phyloP scores from a whole-genome alignment of 1,140 invertebrate genomes.

The Bemisia tabaci region DNA sequence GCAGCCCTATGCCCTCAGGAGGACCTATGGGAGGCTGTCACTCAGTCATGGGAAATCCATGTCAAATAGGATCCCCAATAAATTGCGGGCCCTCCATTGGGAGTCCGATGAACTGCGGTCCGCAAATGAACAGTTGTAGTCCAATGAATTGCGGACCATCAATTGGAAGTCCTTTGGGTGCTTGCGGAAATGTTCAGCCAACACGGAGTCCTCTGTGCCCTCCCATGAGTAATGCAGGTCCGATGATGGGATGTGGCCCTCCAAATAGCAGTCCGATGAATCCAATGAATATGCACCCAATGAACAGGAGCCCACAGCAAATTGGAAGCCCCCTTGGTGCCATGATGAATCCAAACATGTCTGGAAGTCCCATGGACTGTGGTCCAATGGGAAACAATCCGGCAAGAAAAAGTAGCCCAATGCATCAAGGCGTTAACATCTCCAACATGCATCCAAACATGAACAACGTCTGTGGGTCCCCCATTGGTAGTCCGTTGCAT shows the following conservation, averaged over 20 bases:
- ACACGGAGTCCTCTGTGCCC: conserved; percentile 19
- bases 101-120: conserved; percentile 36
- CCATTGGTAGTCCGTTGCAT: conserved; percentile 26
- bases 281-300: conserved; percentile 15
- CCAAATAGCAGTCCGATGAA: conserved; percentile 32
- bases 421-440: conserved; percentile 11
- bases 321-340: conserved; percentile 22
- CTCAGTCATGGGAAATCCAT: conserved; percentile 44
- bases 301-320: conserved; percentile 22
- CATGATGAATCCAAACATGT: conserved; percentile 34
- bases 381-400: conserved; percentile 5
- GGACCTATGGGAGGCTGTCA: conserved; percentile 41
- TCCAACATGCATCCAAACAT: conserved; percentile 8
- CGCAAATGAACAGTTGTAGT: conserved; percentile 42
- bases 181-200: conserved; percentile 48
- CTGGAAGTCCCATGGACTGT: conserved; percentile 21
- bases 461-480: conserved; percentile 21
- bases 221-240: conserved; percentile 9
- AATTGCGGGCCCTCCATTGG: conserved; percentile 38
- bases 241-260: conserved; percentile 22
- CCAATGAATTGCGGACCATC: conserved; percentile 41
- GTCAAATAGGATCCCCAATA: conserved; percentile 25
- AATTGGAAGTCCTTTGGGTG: conserved; percentile 45
- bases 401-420: conserved; percentile 20
- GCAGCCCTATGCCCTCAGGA: conserved; percentile 24